Evolutionary conservation across 2,797 vertebrate species (phyloP).

Genomic region (Pangasius sanitwongsei): DNA sequence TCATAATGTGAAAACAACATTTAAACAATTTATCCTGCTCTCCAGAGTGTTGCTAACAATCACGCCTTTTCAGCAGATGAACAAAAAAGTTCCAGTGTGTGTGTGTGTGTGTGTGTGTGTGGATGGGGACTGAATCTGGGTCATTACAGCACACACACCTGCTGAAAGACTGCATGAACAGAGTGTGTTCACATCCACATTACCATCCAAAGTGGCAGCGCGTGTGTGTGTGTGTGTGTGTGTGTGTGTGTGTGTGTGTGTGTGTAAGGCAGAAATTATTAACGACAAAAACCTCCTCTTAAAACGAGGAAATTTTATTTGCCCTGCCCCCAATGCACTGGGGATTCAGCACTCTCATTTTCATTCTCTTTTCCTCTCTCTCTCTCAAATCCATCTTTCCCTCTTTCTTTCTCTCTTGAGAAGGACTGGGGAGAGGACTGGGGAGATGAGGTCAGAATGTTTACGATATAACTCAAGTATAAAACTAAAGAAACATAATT

Average conservation of each 20-base stretch:
- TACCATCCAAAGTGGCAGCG: neutral
- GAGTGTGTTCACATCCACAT: too few relatives aligned
- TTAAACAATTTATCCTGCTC: neutral
- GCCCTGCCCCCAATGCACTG: slow-evolving; percentile 5
- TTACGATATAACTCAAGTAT: neutral
- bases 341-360: neutral
- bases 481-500: neutral
- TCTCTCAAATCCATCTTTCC: neutral
- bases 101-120: neutral
- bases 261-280: neutral
- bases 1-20: neutral
- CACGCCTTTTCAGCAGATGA: too few relatives aligned
- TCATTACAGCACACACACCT: too few relatives aligned
- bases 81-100: neutral
- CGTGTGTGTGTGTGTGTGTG: neutral
- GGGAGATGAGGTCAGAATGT: neutral
- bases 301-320: slow-evolving; percentile 7
- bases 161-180: too few relatives aligned
- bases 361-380: neutral
- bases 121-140: neutral
- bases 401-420: neutral
- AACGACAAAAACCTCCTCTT: neutral
- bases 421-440: neutral
- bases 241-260: neutral
- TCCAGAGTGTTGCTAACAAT: too few relatives aligned